Conservation (phyloP, 2,888 invertebrate species). For the Cordylochernes scorpioides region DNA sequence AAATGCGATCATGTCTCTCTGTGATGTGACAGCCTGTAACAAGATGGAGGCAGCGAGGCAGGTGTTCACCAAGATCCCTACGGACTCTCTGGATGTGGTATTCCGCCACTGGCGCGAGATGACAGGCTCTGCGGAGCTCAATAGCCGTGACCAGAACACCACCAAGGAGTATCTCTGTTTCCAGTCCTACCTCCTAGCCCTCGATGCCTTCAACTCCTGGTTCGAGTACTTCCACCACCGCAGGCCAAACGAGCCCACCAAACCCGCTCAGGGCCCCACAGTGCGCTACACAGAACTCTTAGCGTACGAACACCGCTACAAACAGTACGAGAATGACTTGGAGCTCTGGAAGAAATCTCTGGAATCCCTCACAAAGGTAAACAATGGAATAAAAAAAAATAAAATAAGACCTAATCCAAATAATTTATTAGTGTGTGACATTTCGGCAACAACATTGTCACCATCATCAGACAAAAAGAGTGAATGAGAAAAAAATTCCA, state of each 20-base stretch:
- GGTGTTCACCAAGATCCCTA: conserved; percentile 42
- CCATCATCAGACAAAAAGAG: too few relatives aligned
- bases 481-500: too few relatives aligned
- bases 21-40: conserved; percentile 32
- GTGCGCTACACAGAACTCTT: conserved; percentile 57
- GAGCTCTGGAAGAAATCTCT: conserved; percentile 33
- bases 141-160: conserved; percentile 27
- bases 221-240: conserved; percentile 50
- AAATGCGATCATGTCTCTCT: too few relatives aligned
- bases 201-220: conserved; percentile 71
- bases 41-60: conserved; percentile 55
- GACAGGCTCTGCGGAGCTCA: conserved; percentile 24
- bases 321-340: conserved; percentile 47
- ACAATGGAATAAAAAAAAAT: not conserved
- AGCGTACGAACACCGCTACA: conserved; percentile 53
- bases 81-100: conserved; percentile 34
- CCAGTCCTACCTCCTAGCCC: conserved; percentile 56
- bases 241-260: conserved; percentile 31
- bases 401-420: too few relatives aligned
- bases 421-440: too few relatives aligned
- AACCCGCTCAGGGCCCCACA: conserved; percentile 12
- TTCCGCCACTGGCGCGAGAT: conserved; percentile 23
- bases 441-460: too few relatives aligned
- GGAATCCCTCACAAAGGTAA: conserved; percentile 38
- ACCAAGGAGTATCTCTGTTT: conserved; percentile 63